Evolutionary conservation across 2,113 vertebrate species (phyloP).

Genomic region (Typhlomys cinereus): DNA sequence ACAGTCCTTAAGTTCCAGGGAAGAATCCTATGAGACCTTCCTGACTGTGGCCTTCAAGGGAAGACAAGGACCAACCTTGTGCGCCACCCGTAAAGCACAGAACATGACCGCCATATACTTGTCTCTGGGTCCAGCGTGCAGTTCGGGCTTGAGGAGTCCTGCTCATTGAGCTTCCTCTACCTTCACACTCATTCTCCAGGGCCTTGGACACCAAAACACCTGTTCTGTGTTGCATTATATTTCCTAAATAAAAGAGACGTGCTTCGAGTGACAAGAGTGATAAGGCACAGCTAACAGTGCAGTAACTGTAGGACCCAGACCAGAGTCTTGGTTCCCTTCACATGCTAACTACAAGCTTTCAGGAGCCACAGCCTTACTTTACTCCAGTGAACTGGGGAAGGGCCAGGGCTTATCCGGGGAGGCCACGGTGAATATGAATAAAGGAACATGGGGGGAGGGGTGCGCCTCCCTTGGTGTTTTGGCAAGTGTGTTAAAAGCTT

Average conservation of each 20-base stretch:
- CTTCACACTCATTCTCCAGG: not conserved
- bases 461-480: not conserved
- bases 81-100: rapidly evolving
- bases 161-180: not conserved
- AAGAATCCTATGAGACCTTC: not conserved
- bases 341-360: not conserved
- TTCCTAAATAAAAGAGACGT: not conserved
- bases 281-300: not conserved
- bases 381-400: not conserved
- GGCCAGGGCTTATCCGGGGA: not conserved
- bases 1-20: not conserved
- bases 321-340: not conserved
- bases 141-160: not conserved
- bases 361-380: not conserved
- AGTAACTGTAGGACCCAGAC: not conserved
- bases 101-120: not conserved
- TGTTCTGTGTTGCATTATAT: not conserved
- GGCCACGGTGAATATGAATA: not conserved
- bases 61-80: not conserved
- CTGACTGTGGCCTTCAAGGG: not conserved
- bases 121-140: not conserved
- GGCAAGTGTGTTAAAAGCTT: not conserved
- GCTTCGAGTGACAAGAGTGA: not conserved
- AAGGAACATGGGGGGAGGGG: not conserved
- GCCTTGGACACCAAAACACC: not conserved